phyloP scores from a whole-genome alignment of 2,888 invertebrate species.

The Dicyrtomina minuta region DNA sequence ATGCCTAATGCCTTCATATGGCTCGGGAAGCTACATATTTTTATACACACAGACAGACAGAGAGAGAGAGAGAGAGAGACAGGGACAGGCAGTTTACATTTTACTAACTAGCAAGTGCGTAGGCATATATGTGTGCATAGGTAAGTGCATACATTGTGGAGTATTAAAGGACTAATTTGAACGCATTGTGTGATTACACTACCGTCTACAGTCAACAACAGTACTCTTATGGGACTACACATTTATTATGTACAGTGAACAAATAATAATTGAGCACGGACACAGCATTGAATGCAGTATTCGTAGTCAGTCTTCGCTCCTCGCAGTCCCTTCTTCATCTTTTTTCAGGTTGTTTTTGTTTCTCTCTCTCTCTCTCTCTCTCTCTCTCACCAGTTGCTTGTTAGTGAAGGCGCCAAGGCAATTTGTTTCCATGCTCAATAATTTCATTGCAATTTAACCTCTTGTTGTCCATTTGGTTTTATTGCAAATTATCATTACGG shows the following conservation, averaged over 20 bases:
- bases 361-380: background rate
- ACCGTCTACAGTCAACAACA: background rate
- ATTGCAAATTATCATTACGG: constrained; percentile 36
- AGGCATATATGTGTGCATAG: background rate
- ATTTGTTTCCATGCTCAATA: constrained; percentile 31
- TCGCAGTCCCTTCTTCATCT: constrained; percentile 4
- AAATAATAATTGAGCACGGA: too few relatives aligned
- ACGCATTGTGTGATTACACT: background rate
- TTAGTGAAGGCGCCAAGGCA: constrained; percentile 33
- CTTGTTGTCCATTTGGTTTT: constrained; percentile 22
- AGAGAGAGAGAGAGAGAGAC: background rate
- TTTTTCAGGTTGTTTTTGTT: background rate
- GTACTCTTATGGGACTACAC: background rate
- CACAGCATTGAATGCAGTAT: background rate
- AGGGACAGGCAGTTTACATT: background rate
- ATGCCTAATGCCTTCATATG: background rate
- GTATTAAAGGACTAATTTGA: too few relatives aligned
- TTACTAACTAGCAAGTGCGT: background rate
- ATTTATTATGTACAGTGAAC: background rate
- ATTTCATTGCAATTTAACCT: constrained; percentile 36
- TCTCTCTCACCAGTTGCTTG: constrained; percentile 18
- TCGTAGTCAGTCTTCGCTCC: constrained; percentile 1
- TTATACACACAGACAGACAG: too few relatives aligned
- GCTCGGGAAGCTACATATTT: too few relatives aligned
- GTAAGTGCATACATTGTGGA: background rate